Base-by-base conservation (phyloP, 2,113 vertebrate species). In the Balaeniceps rex region DNA sequence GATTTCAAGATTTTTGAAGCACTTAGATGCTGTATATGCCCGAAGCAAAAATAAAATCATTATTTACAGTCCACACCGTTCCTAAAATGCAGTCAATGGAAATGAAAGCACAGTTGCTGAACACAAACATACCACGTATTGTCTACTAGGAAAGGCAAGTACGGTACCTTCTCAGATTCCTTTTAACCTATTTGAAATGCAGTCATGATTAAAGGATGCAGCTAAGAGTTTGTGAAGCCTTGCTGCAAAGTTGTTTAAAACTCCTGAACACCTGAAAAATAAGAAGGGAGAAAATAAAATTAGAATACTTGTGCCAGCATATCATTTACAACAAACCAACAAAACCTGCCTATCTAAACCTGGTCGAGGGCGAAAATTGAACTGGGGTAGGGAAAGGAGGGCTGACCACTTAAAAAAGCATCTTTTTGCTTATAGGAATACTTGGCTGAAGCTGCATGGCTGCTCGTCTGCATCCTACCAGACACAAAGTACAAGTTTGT, bases 131-230 rank as follows among this genome's bases (percentile, higher is more conserved):
- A 28, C 42, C 64, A 46, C 5, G 7, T 28, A 84, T 42, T 75
- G 63, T 65, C 58, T 64, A 11, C 23, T 22, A 66, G 42, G 34
- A 94, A 92, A 87, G 29, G 33, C 72, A 92, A 88, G 54, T 72
- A 97, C 76, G 0, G 71, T 98, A 98, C 98, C 98, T 98, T 98
- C 63, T 96, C 85, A 96, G 97, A 93, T 94, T 97, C 94, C 92
- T 94, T 98, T 98, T 97, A 98, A 94, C 98, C 98, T 98, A 91
- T 98, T 90, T 96, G 97, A 98, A 97, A 98, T 95, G 97, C 44
- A 93, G 94, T 98, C 98, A 98, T 98, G 98, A 97, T 98, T 98
- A 97, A 96, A 93, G 81, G 96, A 83, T 83, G 93, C 72, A 96
- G 93, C 92, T 94, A 97, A 83, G 65, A 95, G 96, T 92, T 97